Evolutionary conservation across 2,888 invertebrate genomes (phyloP), one percentile per base, ranked within the genome.

Genomic region (Oscheius sp.): DNA sequence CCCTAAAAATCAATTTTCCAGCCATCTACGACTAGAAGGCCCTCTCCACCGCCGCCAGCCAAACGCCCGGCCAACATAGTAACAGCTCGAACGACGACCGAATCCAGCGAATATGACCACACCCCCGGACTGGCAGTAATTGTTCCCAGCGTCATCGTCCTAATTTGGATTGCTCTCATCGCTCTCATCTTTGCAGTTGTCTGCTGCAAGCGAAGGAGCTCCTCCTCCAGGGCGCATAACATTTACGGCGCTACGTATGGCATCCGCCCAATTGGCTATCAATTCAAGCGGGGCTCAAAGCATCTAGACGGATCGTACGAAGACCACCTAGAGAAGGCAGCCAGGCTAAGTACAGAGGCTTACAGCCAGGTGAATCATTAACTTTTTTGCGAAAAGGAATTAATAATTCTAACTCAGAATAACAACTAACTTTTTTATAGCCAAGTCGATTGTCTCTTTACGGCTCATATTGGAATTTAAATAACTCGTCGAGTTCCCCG

Each of bases 321-420:
- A 65, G 86, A 86, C 53, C 85, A 86, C 68, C 70, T 86, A 45
- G 86, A 86, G 48, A 79, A 86, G 52, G 84, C 85, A 0, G 83
- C 83, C 0, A 66, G 84, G 48, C 69, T 84, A 31, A 79, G 68
- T 29, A 68, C 53, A 27, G 74, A 74, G 48, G 69, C 72, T 6
- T 74, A 74, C 52, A 65, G 69, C 55, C 74, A 74, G 67, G 74
- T 74, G 20, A 10, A n/a, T n/a, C n/a, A n/a, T n/a, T n/a, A n/a
- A n/a, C n/a, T n/a, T n/a, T n/a, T n/a, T n/a, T n/a, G n/a, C n/a
- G n/a, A n/a, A n/a, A n/a, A n/a, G n/a, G 15, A 57, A 29, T 12
- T 31, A n/a, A n/a, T 17, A 5, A 15, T 15, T 3, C 25, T 31
- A 27, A 8, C 48, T 48, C 48, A 48, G n/a, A n/a, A 48, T 6